Conservation (phyloP, 2,888 invertebrate genomes). For the Trachelus stipa region DNA sequence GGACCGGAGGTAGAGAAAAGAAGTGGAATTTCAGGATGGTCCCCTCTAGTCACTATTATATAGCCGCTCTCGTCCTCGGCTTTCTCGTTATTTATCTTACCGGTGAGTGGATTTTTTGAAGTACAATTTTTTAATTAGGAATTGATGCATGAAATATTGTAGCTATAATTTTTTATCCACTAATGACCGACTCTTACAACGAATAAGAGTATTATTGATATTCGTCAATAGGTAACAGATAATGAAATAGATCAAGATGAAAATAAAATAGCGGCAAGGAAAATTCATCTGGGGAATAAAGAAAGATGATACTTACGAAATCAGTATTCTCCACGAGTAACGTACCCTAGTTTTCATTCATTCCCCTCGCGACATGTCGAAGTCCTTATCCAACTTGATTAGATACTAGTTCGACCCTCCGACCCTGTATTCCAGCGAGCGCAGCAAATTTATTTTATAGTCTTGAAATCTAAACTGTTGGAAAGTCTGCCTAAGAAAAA, state of each 20-base stretch:
- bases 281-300: not conserved
- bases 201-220: not conserved
- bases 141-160: not conserved
- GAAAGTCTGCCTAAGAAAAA: not conserved
- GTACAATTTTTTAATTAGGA: not conserved
- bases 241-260: not conserved
- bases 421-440: constrained; percentile 55
- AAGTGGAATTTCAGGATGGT: constrained; percentile 4
- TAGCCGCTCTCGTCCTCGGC: constrained; percentile 1
- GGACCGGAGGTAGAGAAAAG: not conserved
- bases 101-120: constrained; percentile 14
- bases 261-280: constrained; percentile 15
- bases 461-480: constrained; percentile 36
- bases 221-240: not conserved
- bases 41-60: not conserved
- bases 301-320: constrained; percentile 21
- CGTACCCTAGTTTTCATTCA: constrained; percentile 49
- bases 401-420: constrained; percentile 57
- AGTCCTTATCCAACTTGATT: constrained; percentile 57
- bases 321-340: constrained; percentile 28
- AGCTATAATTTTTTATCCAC: not conserved
- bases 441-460: constrained; percentile 45
- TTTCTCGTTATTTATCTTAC: constrained; percentile 8
- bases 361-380: constrained; percentile 48
- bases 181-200: not conserved